Evolutionary conservation across 2,113 vertebrate species (phyloP).

Genomic region (Gobio gobio): DNA sequence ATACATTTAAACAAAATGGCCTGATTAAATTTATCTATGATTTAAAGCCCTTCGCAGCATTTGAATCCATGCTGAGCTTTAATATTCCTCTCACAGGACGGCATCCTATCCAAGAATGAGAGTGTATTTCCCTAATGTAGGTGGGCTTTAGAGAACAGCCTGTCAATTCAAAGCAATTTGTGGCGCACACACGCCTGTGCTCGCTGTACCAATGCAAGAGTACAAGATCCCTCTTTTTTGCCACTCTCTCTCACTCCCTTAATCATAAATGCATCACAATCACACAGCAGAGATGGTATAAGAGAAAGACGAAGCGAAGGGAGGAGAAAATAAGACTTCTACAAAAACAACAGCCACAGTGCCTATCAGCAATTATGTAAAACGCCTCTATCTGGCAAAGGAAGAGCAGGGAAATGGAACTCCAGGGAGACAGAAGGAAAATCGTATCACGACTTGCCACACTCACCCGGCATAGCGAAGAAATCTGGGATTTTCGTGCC

Average conservation of each 20-base stretch:
- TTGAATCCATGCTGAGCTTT: constrained; percentile 69
- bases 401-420: constrained; percentile 11
- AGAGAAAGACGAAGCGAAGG: neutral
- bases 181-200: constrained; percentile 46
- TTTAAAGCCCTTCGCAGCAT: constrained; percentile 63
- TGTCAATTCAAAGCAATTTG: constrained; percentile 57
- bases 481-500: constrained; percentile 65
- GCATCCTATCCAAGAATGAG: constrained; percentile 54
- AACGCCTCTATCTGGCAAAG: constrained; percentile 14
- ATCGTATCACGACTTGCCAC: constrained; percentile 53
- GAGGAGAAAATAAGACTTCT: constrained; percentile 30
- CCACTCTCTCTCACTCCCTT: constrained; percentile 28
- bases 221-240: constrained; percentile 44
- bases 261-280: constrained; percentile 14
- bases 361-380: constrained; percentile 31
- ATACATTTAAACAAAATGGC: constrained; percentile 68
- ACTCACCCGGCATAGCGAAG: constrained; percentile 66
- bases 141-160: constrained; percentile 60
- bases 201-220: constrained; percentile 21
- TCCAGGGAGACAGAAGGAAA: constrained; percentile 14
- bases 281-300: neutral
- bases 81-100: constrained; percentile 65
- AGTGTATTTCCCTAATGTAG: constrained; percentile 55
- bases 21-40: constrained; percentile 73
- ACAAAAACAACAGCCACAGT: constrained; percentile 43